Conservation (phyloP, 2,888 invertebrate genomes). For the Oligia latruncula region DNA sequence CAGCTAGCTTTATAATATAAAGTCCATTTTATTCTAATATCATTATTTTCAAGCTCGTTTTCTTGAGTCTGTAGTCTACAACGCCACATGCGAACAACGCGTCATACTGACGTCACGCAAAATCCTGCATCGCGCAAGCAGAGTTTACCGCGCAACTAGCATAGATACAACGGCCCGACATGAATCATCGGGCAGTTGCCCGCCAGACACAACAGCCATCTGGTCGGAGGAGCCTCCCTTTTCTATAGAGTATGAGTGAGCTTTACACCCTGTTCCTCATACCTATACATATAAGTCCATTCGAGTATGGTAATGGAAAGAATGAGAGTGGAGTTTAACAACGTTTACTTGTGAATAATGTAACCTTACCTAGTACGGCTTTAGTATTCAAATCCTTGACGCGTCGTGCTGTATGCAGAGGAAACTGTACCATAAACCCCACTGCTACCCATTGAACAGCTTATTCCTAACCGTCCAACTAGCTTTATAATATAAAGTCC, state of each 20-base stretch:
- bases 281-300: not conserved
- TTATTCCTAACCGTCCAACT: not conserved
- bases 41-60: slow-evolving; percentile 33
- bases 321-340: slow-evolving; percentile 31
- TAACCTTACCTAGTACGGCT: not conserved
- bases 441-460: not conserved
- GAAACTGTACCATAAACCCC: too few relatives aligned
- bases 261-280: too few relatives aligned
- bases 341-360: slow-evolving; percentile 25
- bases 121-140: too few relatives aligned
- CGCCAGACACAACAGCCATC: too few relatives aligned
- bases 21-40: slow-evolving; percentile 19
- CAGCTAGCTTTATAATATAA: not conserved
- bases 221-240: too few relatives aligned
- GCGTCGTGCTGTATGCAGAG: too few relatives aligned
- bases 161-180: too few relatives aligned
- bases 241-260: too few relatives aligned
- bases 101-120: too few relatives aligned
- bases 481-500: not conserved
- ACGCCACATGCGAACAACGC: too few relatives aligned
- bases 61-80: not conserved
- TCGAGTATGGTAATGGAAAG: slow-evolving; percentile 11
- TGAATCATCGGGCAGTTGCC: too few relatives aligned
- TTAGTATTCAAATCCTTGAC: not conserved
- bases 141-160: too few relatives aligned